Conservation (phyloP, 2,113 vertebrate species). For the Glaucidium brasilianum region DNA sequence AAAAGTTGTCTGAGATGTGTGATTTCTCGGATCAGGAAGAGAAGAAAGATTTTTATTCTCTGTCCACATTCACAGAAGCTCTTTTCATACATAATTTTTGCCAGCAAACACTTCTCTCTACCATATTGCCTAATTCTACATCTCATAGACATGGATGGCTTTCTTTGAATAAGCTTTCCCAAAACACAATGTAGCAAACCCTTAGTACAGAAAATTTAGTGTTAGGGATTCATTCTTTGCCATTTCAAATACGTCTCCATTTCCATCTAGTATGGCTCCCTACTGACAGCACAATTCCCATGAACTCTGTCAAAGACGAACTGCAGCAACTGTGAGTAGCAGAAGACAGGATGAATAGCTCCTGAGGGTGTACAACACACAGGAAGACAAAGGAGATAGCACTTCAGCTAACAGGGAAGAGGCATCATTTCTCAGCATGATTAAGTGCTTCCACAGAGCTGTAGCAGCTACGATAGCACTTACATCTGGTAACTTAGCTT, state of each 20-base stretch:
- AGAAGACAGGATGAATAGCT: not conserved
- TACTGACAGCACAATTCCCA: not conserved
- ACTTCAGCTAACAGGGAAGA: not conserved
- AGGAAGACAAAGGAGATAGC: not conserved
- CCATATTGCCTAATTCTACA: not conserved
- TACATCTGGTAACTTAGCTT: conserved; percentile 34
- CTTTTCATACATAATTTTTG: not conserved
- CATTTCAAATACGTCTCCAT: not conserved
- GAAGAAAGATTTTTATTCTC: not conserved
- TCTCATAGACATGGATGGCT: not conserved
- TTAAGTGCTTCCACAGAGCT: not conserved
- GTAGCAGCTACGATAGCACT: not conserved
- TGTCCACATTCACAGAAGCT: not conserved
- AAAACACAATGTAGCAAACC: not conserved
- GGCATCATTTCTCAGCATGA: conserved; percentile 14
- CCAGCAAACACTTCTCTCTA: not conserved
- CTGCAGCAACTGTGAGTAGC: not conserved
- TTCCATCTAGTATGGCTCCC: not conserved
- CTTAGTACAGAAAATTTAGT: not conserved
- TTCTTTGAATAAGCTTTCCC: not conserved
- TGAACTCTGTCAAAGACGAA: not conserved
- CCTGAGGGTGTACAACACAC: not conserved
- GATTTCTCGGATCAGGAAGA: not conserved
- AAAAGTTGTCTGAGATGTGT: not conserved
- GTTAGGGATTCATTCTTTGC: not conserved